Percentiles rank a stretch among this genome's conserved stretches.
These are phyloP conservation scores for Hucho hucho DNA, from an alignment of 2,113 vertebrate species.

Conservation along the genomic window DNA sequence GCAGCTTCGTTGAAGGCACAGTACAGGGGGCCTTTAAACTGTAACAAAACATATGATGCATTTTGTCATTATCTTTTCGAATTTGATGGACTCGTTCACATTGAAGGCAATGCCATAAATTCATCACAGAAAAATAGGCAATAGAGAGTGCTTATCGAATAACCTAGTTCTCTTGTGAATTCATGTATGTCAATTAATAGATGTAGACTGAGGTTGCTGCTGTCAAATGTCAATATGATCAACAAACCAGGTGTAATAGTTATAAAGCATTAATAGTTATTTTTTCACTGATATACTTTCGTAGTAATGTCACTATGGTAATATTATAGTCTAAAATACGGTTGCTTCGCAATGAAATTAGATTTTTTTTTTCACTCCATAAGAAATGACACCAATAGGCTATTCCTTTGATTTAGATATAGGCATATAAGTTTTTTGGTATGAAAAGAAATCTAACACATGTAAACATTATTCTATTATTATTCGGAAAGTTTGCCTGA, in stretches of 20 bases:
- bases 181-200: too few relatives aligned
- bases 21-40: slow-evolving; percentile 32
- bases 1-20: slow-evolving; percentile 21
- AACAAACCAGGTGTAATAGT: not conserved
- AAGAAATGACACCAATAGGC: too few relatives aligned
- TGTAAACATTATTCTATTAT: not conserved
- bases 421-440: not conserved
- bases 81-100: slow-evolving; percentile 45
- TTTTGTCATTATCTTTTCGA: slow-evolving; percentile 28
- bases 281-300: not conserved
- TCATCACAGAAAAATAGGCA: slow-evolving; percentile 55
- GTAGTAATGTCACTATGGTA: not conserved
- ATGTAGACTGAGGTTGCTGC: not conserved
- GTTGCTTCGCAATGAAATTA: not conserved
- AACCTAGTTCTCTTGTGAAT: slow-evolving; percentile 19
- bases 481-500: not conserved
- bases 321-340: not conserved
- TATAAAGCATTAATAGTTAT: not conserved
- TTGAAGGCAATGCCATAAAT: slow-evolving; percentile 55
- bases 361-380: too few relatives aligned
- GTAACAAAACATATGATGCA: slow-evolving; percentile 33
- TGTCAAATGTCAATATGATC: not conserved
- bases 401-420: not conserved
- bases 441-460: not conserved
- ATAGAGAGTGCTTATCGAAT: slow-evolving; percentile 56